Conservation (phyloP, 2,888 invertebrate species). For the Sussaba pulchella region DNA sequence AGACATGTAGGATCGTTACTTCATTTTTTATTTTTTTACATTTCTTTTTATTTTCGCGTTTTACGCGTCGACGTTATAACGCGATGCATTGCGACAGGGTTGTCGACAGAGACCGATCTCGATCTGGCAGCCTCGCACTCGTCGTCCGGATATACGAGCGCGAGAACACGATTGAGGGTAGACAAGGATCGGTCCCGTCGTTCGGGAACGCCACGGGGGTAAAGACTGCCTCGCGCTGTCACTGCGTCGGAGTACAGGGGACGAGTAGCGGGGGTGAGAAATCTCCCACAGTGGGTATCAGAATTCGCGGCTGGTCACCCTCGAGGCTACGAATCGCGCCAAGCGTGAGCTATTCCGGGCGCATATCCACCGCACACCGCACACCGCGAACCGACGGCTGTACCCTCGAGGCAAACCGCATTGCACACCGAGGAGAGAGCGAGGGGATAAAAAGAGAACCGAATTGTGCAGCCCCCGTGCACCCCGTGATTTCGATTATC, state of each 20-base stretch:
- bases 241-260: conserved; percentile 39
- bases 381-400: conserved; percentile 22
- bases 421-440: conserved; percentile 2
- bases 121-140: conserved; percentile 41
- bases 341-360: conserved; percentile 34
- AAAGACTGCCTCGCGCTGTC: conserved; percentile 20
- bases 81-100: conserved; percentile 27
- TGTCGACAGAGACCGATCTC: conserved; percentile 40
- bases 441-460: conserved; percentile 47
- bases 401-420: conserved; percentile 33
- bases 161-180: conserved; percentile 66
- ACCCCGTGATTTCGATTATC: conserved; percentile 82
- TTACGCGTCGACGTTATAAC: conserved; percentile 13
- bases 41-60: conserved; percentile 1
- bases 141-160: conserved; percentile 32
- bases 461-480: conserved; percentile 72
- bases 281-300: conserved; percentile 71
- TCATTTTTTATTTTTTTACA: neutral
- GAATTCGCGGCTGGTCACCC: conserved; percentile 79
- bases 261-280: conserved; percentile 55
- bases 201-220: conserved; percentile 44
- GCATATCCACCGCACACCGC: conserved; percentile 33
- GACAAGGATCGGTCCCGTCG: conserved; percentile 74
- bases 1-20: neutral
- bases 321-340: conserved; percentile 73